These are phyloP conservation scores for Synanthedon andrenaeformis DNA, from an alignment of 2,888 invertebrate genomes.

Conservation along the genomic window DNA sequence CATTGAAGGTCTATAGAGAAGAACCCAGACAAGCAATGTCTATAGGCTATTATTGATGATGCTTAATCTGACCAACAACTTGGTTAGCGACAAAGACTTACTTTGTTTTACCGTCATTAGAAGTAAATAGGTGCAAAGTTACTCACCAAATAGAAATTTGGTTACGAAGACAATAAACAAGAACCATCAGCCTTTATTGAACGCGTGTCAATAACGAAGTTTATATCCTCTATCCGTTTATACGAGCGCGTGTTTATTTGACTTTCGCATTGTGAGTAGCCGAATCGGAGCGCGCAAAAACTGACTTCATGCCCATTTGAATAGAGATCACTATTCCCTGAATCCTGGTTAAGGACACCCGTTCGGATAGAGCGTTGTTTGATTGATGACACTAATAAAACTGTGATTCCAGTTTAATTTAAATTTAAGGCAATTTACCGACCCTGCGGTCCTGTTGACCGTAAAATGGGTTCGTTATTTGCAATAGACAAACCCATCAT, in stretches of 20 bases:
- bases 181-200: conserved; percentile 3
- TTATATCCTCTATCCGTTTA: conserved; percentile 61
- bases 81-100: too few species aligned
- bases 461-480: conserved; percentile 57
- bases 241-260: conserved; percentile 63
- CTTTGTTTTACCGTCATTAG: too few species aligned
- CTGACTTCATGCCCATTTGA: conserved; percentile 21
- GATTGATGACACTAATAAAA: conserved; percentile 70
- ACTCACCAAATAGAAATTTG: too few species aligned
- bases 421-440: conserved; percentile 67
- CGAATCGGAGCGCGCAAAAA: conserved; percentile 24
- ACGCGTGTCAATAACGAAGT: conserved; percentile 54
- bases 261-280: conserved; percentile 45
- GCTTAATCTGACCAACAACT: too few species aligned
- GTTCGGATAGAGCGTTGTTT: conserved; percentile 51
- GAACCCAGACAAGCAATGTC: too few species aligned
- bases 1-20: too few species aligned
- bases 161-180: not conserved
- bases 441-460: conserved; percentile 53
- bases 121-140: too few species aligned
- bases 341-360: conserved; percentile 22
- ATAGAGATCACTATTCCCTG: conserved; percentile 38
- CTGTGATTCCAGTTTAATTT: conserved; percentile 69
- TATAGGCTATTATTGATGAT: too few species aligned
- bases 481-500: conserved; percentile 34